A percentile compares a stretch with the other conserved stretches of the same genome.
These are phyloP conservation scores for Ovis canadensis DNA, from an alignment of 2,113 vertebrate species.

Conservation along the genomic window DNA sequence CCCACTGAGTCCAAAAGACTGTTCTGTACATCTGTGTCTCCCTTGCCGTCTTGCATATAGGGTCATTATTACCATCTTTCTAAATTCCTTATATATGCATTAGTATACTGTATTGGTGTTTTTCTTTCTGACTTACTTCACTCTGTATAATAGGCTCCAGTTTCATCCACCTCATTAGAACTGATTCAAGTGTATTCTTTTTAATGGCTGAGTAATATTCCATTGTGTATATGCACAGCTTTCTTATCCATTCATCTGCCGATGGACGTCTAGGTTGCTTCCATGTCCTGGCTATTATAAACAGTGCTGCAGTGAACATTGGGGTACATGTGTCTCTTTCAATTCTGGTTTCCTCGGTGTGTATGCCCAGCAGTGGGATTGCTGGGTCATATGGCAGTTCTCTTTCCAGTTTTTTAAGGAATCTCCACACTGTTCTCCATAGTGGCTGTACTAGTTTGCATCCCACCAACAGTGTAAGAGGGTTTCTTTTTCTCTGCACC, in stretches of 20 bases:
- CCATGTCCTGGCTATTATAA: not conserved
- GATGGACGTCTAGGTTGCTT: not conserved
- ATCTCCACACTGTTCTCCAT: not conserved
- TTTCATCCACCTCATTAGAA: not conserved
- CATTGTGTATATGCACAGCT: not conserved
- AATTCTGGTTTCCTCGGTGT: not conserved
- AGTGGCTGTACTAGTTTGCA: not conserved
- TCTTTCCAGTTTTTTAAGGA: not conserved
- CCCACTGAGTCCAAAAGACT: not conserved
- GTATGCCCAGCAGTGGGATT: not conserved
- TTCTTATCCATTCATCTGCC: not conserved
- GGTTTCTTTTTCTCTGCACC: not conserved
- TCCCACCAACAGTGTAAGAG: not conserved
- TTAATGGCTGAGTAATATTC: not conserved
- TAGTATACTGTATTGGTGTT: not conserved
- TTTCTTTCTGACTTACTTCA: not conserved
- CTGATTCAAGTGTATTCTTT: not conserved
- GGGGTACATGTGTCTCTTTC: not conserved
- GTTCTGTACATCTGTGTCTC: not conserved
- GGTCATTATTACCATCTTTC: not conserved
- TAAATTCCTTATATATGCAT: not conserved
- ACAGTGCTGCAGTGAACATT: not conserved
- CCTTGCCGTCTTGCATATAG: not conserved
- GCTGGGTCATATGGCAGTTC: not conserved
- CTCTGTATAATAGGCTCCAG: not conserved